These are phyloP conservation scores for Myiotriccus ornatus DNA, from an alignment of 2,797 vertebrate species.

Conservation along the genomic window DNA sequence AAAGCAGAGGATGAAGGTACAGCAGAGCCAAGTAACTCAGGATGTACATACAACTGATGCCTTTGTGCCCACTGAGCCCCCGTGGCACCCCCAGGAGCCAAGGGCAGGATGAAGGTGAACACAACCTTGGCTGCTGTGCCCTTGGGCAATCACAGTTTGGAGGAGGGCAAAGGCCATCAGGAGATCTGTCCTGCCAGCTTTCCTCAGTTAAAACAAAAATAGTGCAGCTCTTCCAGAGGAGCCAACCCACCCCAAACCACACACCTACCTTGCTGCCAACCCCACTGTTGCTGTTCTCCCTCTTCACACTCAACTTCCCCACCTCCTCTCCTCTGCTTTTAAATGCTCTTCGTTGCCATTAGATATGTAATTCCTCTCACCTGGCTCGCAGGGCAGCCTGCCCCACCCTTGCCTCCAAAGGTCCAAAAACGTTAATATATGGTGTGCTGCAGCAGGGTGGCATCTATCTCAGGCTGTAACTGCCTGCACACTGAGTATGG, in stretches of 20 bases:
- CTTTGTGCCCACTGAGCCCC: neutral
- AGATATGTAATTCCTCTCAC: neutral
- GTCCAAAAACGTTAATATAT: accelerated
- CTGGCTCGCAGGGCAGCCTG: neutral
- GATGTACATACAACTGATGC: neutral
- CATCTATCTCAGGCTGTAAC: neutral
- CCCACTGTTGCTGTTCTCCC: accelerated
- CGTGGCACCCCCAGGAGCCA: neutral
- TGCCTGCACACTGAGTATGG: accelerated
- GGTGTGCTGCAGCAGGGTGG: accelerated
- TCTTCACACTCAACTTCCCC: accelerated
- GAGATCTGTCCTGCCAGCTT: accelerated
- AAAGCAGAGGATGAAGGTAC: neutral
- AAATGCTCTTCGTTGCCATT: neutral
- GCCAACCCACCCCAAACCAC: accelerated
- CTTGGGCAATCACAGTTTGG: neutral
- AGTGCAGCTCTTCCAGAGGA: accelerated
- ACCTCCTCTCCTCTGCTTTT: accelerated
- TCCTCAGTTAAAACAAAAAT: neutral
- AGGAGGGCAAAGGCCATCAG: neutral
- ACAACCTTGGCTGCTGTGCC: accelerated
- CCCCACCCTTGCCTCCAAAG: neutral
- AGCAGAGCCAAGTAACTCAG: neutral
- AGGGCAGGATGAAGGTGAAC: neutral
- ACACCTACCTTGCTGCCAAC: accelerated